Evolutionary conservation across 2,888 invertebrate genomes (phyloP), one percentile per base, ranked within the genome.

Genomic region (Notodromas monacha): DNA sequence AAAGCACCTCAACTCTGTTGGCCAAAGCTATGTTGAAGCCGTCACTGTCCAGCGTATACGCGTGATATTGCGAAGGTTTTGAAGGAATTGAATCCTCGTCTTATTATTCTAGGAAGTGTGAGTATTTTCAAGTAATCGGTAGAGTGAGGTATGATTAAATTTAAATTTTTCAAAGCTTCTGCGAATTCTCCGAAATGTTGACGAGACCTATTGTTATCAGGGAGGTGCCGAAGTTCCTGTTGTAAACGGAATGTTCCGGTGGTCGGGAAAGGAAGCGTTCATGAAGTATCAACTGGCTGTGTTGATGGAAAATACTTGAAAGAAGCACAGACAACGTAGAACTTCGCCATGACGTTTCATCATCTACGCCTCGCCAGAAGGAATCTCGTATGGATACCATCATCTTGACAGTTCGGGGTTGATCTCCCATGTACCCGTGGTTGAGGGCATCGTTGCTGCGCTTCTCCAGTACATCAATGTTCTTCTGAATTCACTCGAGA

Each of bases 211-310:
- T n/a, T n/a, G n/a, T n/a, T n/a, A n/a, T n/a, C n/a, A n/a, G n/a
- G n/a, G n/a, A n/a, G n/a, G n/a, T n/a, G 26, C n/a, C n/a, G n/a
- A n/a, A n/a, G n/a, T n/a, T n/a, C n/a, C 38, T 10, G 29, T 31
- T 10, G 27, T 47, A 4, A 37, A 33, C 31, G 56, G 55, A 12
- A 45, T 54, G 21, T 56, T 46, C 38, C 57, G 57, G 34, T 56
- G 51, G 50, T 47, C 50, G 40, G 55, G 54, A 4, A 38, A 44
- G 31, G 53, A 56, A 40, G 41, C 42, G 15, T 44, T 55, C 41
- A 57, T 56, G 5, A 57, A 57, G 37, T 56, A 52, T 41, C 46
- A 48, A 31, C 56, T 57, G 55, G 44, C 47, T 2, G 29, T 46
- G 27, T 38, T 40, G 5, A 56, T 57, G 45, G 50, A 39, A 44